phyloP scores from a whole-genome alignment of 2,113 vertebrate genomes.

The Callorhinus ursinus region DNA sequence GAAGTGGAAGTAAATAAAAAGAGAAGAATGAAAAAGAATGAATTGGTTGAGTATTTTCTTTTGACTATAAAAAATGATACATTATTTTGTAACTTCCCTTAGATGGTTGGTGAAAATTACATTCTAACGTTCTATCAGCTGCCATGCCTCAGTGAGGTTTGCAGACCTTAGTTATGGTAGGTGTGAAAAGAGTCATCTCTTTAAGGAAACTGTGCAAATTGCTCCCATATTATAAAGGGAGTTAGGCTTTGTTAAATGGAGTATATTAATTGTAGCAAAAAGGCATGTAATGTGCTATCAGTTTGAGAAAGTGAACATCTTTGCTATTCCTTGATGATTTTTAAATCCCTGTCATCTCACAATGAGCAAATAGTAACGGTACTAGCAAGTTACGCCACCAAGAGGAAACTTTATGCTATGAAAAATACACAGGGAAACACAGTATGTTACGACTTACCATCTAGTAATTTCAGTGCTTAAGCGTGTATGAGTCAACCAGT shows the following conservation, averaged over 20 bases:
- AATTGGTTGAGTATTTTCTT: not conserved
- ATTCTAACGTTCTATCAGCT: constrained; percentile 66
- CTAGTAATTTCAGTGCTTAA: not conserved
- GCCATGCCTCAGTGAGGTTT: constrained; percentile 68
- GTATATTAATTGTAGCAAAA: constrained; percentile 73
- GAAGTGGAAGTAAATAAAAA: not conserved
- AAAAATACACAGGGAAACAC: not conserved
- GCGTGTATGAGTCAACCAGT: not conserved
- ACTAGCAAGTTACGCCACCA: not conserved
- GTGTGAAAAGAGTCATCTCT: constrained; percentile 65
- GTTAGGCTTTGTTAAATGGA: constrained; percentile 1
- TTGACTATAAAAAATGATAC: constrained; percentile 66
- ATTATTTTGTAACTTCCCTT: constrained; percentile 72
- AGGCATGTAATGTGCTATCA: not conserved
- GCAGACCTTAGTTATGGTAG: constrained; percentile 52
- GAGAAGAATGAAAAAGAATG: not conserved
- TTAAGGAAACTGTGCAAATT: constrained; percentile 65
- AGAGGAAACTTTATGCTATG: not conserved
- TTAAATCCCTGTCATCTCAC: not conserved
- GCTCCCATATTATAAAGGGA: constrained; percentile 52
- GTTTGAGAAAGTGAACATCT: constrained; percentile 70
- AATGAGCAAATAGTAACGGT: not conserved
- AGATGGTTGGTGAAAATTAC: constrained; percentile 73
- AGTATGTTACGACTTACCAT: not conserved
- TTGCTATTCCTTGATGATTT: constrained; percentile 23